Conservation (phyloP, 1,140 invertebrate species). For the Drosophila arawakana region DNA sequence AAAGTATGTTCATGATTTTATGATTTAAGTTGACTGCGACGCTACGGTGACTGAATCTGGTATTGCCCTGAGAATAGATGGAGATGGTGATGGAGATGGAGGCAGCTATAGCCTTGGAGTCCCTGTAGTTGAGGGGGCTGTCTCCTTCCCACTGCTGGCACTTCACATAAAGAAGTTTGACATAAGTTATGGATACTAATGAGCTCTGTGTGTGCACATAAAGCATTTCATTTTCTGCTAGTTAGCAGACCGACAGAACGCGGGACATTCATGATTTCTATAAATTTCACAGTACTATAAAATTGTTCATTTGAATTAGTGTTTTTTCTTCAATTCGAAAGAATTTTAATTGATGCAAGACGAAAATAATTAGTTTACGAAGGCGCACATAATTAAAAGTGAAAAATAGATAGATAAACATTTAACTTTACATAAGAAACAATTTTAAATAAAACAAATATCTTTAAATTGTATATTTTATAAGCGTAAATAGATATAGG, state of each 20-base stretch:
- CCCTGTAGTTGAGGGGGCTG: slow-evolving; percentile 20
- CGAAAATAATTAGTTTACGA: neutral
- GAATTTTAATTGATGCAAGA: slow-evolving; percentile 25
- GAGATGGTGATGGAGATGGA: slow-evolving; percentile 7
- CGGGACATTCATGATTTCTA: slow-evolving; percentile 27
- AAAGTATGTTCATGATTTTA: slow-evolving; percentile 54
- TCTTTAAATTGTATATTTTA: too few relatives aligned
- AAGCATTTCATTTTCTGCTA: slow-evolving; percentile 59
- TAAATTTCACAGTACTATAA: slow-evolving; percentile 34
- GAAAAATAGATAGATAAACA: neutral
- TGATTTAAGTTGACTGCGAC: slow-evolving; percentile 52
- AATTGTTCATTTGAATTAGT: slow-evolving; percentile 24
- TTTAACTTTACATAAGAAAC: too few relatives aligned
- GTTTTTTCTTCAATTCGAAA: neutral
- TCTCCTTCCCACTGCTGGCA: slow-evolving; percentile 43
- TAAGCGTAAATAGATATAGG: too few relatives aligned
- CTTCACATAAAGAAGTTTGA: slow-evolving; percentile 77
- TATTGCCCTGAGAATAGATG: slow-evolving; percentile 4
- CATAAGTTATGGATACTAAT: slow-evolving; percentile 83
- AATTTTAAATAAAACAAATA: too few relatives aligned
- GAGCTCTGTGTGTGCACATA: slow-evolving; percentile 72
- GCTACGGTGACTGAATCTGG: slow-evolving; percentile 24
- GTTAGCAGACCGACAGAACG: slow-evolving; percentile 2
- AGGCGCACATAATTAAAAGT: neutral
- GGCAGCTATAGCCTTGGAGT: slow-evolving; percentile 25